Conservation (phyloP, 2,113 vertebrate genomes). For the Paramisgurnus dabryanus region DNA sequence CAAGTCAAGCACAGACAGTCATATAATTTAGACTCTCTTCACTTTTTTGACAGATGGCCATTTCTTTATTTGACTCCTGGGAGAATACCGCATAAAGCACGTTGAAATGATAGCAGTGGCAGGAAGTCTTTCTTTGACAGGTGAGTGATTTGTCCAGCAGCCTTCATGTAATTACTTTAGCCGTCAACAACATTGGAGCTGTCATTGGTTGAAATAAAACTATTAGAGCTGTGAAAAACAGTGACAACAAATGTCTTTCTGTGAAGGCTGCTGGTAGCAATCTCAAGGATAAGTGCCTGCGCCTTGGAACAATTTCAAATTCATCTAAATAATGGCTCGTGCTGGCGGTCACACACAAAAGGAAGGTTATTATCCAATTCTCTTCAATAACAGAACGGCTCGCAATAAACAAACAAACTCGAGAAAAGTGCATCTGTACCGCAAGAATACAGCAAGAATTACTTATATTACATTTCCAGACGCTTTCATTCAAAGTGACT, state of each 20-base stretch:
- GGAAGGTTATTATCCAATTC: conserved; percentile 13
- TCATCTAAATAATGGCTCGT: conserved; percentile 7
- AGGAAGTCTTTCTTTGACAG: background rate
- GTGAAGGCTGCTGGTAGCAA: conserved; percentile 9
- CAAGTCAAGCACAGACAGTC: background rate
- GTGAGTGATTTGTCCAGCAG: conserved; percentile 37
- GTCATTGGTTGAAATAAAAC: background rate
- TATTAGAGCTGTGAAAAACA: conserved; percentile 9
- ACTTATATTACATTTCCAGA: background rate
- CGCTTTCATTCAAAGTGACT: no score
- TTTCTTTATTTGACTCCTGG: background rate
- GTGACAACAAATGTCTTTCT: conserved; percentile 23
- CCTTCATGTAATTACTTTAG: conserved; percentile 28
- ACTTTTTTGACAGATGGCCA: background rate
- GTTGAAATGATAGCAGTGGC: background rate
- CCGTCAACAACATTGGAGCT: background rate
- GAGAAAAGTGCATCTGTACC: background rate
- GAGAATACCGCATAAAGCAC: background rate
- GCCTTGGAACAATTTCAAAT: conserved; percentile 26
- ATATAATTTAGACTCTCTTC: background rate
- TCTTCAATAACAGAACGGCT: background rate
- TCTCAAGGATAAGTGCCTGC: conserved; percentile 6
- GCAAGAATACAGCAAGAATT: background rate
- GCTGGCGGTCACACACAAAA: conserved; percentile 1
- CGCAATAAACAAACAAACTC: conserved; percentile 5